phyloP scores from a whole-genome alignment of 2,113 vertebrate genomes.

The Orcinus orca region DNA sequence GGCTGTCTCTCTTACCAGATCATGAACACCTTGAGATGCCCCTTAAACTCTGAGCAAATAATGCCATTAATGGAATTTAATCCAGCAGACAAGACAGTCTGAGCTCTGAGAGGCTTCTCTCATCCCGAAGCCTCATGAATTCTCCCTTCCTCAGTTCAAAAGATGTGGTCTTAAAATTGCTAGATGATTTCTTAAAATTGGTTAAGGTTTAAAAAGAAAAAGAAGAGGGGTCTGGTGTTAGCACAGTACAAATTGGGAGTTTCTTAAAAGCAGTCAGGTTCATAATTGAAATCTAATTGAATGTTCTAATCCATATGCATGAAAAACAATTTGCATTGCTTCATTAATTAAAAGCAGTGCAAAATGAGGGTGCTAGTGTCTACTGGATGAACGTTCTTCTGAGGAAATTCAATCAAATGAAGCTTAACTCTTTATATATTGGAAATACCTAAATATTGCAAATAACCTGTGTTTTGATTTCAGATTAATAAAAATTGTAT shows the following conservation, averaged over 20 bases:
- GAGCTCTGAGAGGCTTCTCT: background rate
- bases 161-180: background rate
- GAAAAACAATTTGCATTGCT: constrained; percentile 57
- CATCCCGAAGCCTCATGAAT: background rate
- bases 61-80: background rate
- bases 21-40: background rate
- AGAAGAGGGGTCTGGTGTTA: background rate
- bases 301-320: constrained; percentile 69
- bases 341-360: constrained; percentile 64
- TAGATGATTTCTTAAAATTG: background rate
- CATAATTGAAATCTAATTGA: constrained; percentile 73
- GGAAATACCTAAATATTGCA: background rate
- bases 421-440: background rate
- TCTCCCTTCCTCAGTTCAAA: background rate
- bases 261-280: constrained; percentile 60
- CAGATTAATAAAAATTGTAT: background rate
- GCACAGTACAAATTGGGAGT: background rate
- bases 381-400: background rate
- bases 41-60: background rate
- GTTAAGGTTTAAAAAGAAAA: constrained; percentile 24
- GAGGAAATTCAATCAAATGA: background rate
- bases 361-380: background rate
- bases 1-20: background rate
- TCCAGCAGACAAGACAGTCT: too few species aligned
- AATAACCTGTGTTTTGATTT: background rate